Evolutionary conservation across 2,888 invertebrate species (phyloP).

Genomic region (Agrochola lychnidis): DNA sequence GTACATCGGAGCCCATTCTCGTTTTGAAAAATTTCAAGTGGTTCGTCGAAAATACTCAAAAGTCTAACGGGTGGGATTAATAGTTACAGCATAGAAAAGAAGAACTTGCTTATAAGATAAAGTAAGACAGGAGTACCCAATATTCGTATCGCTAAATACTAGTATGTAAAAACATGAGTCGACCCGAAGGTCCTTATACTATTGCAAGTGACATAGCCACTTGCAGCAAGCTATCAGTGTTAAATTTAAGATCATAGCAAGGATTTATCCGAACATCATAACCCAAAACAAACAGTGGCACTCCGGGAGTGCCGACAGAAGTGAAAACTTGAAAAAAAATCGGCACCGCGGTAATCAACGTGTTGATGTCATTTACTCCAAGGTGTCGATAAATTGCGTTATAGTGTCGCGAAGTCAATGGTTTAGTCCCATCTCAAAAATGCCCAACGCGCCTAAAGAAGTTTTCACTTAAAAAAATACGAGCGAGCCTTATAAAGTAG

Average conservation of each 20-base stretch:
- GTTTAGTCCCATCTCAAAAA: too few species aligned
- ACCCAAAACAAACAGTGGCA: not conserved
- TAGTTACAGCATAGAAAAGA: not conserved
- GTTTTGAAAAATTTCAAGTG: not conserved
- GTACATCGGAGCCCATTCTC: not conserved
- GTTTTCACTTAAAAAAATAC: not conserved
- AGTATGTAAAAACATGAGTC: not conserved
- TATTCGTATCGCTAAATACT: conserved; percentile 17
- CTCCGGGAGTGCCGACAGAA: too few species aligned
- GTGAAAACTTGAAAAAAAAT: too few species aligned
- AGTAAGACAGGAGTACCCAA: not conserved
- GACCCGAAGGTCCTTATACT: not conserved
- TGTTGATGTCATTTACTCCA: too few species aligned
- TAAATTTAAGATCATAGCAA: not conserved
- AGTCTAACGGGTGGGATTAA: not conserved
- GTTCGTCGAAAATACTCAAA: not conserved
- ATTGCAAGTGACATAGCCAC: conserved; percentile 27
- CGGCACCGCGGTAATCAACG: too few species aligned
- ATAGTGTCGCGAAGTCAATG: too few species aligned
- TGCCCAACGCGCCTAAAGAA: too few species aligned
- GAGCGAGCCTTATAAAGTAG: too few species aligned
- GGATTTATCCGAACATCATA: not conserved
- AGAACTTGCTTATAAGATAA: not conserved
- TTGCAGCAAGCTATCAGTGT: conserved; percentile 23
- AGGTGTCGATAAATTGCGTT: too few species aligned